These are phyloP conservation scores for Tupaia tana DNA, from an alignment of 2,113 vertebrate genomes.

Conservation along the genomic window DNA sequence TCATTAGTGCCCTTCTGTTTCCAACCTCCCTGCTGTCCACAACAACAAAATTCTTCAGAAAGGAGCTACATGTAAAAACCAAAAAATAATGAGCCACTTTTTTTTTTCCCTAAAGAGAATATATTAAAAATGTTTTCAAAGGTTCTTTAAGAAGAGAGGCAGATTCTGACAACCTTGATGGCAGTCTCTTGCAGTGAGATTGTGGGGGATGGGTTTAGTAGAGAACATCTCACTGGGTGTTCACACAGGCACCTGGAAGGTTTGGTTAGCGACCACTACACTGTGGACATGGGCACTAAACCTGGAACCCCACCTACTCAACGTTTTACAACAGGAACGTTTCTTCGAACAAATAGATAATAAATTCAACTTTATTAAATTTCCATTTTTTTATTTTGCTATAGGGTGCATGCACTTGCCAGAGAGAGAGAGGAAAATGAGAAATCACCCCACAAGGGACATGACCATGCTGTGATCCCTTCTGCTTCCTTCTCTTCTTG, in stretches of 20 bases:
- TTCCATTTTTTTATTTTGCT: too few relatives aligned
- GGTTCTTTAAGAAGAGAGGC: background rate
- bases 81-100: background rate
- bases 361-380: background rate
- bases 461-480: too few relatives aligned
- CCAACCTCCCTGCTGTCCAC: background rate
- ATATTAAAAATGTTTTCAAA: conserved; percentile 25
- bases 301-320: background rate
- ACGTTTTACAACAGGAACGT: background rate
- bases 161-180: background rate
- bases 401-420: too few relatives aligned
- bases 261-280: background rate
- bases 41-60: conserved; percentile 37
- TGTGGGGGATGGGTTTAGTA: background rate
- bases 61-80: background rate
- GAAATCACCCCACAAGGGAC: too few relatives aligned
- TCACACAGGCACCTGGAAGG: background rate
- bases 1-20: conserved; percentile 9
- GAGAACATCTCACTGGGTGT: background rate
- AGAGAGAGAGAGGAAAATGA: too few relatives aligned
- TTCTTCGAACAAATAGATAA: background rate
- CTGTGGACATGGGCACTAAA: rapidly evolving
- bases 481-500: too few relatives aligned
- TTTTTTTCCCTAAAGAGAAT: background rate
- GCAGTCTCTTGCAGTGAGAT: background rate